Evolutionary conservation across 2,113 vertebrate genomes (phyloP).

Genomic region (Todiramphus saurophagus): DNA sequence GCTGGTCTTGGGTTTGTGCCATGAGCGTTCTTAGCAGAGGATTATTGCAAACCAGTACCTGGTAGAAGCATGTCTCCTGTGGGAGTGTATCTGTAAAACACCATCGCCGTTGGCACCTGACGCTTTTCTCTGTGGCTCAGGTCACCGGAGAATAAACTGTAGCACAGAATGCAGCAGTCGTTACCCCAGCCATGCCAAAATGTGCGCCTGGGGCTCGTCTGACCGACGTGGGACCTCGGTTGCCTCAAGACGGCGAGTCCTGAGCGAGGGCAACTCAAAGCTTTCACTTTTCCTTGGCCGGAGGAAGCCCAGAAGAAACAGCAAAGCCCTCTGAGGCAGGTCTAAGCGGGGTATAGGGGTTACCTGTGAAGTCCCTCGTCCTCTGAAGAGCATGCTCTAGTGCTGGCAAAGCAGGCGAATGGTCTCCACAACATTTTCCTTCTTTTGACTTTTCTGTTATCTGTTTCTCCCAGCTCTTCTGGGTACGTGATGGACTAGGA

Average conservation of each 20-base stretch:
- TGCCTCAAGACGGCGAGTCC: fast-evolving
- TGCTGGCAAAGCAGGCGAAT: background rate
- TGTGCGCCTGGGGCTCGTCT: background rate
- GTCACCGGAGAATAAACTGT: background rate
- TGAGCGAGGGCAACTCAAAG: background rate
- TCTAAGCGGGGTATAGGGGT: background rate
- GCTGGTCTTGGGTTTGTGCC: background rate
- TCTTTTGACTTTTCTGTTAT: background rate
- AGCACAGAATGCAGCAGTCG: fast-evolving
- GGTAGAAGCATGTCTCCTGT: background rate
- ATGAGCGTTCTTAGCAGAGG: background rate
- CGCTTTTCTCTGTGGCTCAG: background rate
- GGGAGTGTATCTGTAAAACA: fast-evolving
- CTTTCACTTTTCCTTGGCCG: slow-evolving; percentile 17
- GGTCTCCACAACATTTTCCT: background rate
- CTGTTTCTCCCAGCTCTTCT: background rate
- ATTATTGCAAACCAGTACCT: background rate
- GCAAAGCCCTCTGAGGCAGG: background rate
- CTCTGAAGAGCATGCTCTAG: background rate
- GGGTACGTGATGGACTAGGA: background rate
- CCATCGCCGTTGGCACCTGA: fast-evolving
- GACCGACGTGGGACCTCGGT: fast-evolving
- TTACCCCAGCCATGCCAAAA: fast-evolving
- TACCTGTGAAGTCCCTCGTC: background rate
- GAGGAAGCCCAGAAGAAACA: background rate